Percentiles rank a stretch among this genome's conserved stretches.
Conservation (phyloP, 2,888 invertebrate species). For the Oscheius sp. region DNA sequence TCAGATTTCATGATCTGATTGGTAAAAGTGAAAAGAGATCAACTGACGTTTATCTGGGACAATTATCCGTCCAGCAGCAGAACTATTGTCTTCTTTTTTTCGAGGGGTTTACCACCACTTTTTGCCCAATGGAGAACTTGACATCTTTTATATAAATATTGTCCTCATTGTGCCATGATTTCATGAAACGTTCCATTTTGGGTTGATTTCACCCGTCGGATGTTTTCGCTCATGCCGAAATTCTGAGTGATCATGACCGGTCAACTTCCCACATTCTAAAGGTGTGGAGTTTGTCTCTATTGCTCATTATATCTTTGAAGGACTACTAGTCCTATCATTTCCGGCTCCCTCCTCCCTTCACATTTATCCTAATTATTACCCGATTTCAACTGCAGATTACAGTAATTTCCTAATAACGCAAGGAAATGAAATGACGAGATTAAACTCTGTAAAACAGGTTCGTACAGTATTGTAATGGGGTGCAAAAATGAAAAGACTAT, state of each 20-base stretch:
- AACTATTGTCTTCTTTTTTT: background rate
- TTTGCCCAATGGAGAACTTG: no score
- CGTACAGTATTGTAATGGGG: no score
- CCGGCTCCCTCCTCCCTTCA: no score
- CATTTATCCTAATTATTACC: no score
- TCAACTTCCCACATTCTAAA: slow-evolving; percentile 4
- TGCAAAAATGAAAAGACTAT: no score
- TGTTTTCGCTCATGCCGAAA: slow-evolving; percentile 5
- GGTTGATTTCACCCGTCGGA: background rate
- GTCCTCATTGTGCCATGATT: background rate
- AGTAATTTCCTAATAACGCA: no score
- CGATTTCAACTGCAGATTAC: no score
- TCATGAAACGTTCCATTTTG: background rate
- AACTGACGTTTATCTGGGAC: slow-evolving; percentile 3
- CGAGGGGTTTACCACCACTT: no score
- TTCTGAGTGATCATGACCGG: slow-evolving; percentile 25
- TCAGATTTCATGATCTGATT: background rate
- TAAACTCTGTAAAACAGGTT: no score
- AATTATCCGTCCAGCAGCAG: background rate
- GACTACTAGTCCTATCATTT: background rate
- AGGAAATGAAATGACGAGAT: no score
- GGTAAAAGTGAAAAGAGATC: background rate
- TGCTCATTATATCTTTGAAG: background rate
- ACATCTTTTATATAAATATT: no score
- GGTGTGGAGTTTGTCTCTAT: background rate